Evolutionary conservation across 2,888 invertebrate genomes (phyloP).

Genomic region (Tetramorium bicarinatum): DNA sequence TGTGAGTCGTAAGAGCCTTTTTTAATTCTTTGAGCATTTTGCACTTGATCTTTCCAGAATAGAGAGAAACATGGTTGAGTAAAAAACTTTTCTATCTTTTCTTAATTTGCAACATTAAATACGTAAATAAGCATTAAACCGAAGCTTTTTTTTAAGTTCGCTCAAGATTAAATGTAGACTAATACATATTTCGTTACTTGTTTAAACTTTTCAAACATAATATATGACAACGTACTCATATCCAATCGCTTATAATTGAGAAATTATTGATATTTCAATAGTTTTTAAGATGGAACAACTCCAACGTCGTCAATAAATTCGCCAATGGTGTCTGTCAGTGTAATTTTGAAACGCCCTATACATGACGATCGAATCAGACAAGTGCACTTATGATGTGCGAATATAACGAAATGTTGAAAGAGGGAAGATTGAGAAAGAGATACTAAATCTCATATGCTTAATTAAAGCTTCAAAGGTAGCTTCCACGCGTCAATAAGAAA

Average conservation of each 20-base stretch:
- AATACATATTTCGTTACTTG: conserved; percentile 19
- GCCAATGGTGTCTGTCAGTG: conserved; percentile 27
- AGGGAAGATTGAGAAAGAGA: conserved; percentile 15
- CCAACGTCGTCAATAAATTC: conserved; percentile 35
- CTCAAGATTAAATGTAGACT: conserved; percentile 21
- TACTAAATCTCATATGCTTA: conserved; percentile 50
- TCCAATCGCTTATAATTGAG: conserved; percentile 35
- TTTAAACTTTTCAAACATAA: conserved; percentile 15
- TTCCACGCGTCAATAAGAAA: conserved; percentile 13
- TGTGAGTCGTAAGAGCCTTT: neutral
- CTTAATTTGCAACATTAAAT: conserved; percentile 16
- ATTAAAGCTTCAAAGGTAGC: conserved; percentile 32
- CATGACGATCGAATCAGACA: conserved; percentile 58
- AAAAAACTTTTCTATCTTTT: neutral
- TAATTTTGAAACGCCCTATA: conserved; percentile 26
- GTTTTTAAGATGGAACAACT: conserved; percentile 33
- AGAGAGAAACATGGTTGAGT: neutral
- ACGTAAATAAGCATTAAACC: neutral
- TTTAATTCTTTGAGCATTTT: conserved; percentile 8
- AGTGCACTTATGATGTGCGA: conserved; percentile 69
- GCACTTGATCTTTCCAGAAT: neutral
- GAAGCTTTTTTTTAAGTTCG: neutral
- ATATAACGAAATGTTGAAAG: conserved; percentile 32
- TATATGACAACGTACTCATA: conserved; percentile 14
- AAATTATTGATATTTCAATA: conserved; percentile 33